Percentiles rank a stretch among this genome's conserved stretches.
phyloP scores from a whole-genome alignment of 2,113 vertebrate species.

The Azemiops feae region DNA sequence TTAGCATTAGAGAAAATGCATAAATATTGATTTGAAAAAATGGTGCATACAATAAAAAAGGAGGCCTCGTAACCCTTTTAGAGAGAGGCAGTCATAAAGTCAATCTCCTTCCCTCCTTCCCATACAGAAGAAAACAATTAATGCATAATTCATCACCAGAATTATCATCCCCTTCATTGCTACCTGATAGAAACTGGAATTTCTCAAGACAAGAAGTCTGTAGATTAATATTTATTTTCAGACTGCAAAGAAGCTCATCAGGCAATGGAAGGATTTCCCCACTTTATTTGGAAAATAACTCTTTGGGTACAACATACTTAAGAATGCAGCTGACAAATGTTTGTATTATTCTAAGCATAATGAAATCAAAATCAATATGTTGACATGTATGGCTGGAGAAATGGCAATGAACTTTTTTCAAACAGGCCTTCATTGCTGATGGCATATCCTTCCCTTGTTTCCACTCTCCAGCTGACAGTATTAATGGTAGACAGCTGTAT shows the following conservation, averaged over 20 bases:
- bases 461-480: constrained; percentile 43
- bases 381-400: constrained; percentile 63
- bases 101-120: constrained; percentile 65
- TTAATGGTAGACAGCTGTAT: constrained; percentile 39
- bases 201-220: constrained; percentile 14
- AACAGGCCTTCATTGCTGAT: constrained; percentile 64
- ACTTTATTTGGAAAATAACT: constrained; percentile 63
- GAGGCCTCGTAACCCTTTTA: constrained; percentile 81
- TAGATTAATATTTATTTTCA: constrained; percentile 46
- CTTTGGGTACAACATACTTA: constrained; percentile 63
- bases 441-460: constrained; percentile 53
- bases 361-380: constrained; percentile 78
- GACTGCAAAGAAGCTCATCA: constrained; percentile 43
- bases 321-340: constrained; percentile 73
- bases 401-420: constrained; percentile 57
- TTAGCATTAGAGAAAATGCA: constrained; percentile 77
- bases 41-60: constrained; percentile 71
- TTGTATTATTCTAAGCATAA: constrained; percentile 68
- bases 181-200: constrained; percentile 52
- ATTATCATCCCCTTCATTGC: constrained; percentile 58
- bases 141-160: constrained; percentile 73
- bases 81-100: constrained; percentile 74
- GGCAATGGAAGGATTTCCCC: not conserved
- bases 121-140: constrained; percentile 73
- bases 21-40: constrained; percentile 85